phyloP scores from a whole-genome alignment of 2,888 invertebrate species.

The Sesia bembeciformis region DNA sequence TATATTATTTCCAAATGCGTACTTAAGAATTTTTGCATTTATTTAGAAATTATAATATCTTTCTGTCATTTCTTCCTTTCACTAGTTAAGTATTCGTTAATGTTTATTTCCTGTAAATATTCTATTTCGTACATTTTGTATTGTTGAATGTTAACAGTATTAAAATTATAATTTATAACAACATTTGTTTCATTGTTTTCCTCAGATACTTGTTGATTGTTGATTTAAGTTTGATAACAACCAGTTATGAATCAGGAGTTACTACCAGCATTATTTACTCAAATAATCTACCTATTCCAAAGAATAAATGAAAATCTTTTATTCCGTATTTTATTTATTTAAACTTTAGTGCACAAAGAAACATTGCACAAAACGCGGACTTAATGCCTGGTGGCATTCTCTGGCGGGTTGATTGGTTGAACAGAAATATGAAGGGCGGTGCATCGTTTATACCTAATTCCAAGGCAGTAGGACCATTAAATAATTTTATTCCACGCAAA shows the following conservation, averaged over 20 bases:
- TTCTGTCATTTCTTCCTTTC: not conserved
- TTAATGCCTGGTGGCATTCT: too few species aligned
- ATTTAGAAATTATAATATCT: not conserved
- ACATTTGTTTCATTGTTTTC: not conserved
- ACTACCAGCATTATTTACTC: too few species aligned
- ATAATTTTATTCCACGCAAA: not conserved
- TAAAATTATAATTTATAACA: constrained; percentile 42
- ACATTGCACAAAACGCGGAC: too few species aligned
- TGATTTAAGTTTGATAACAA: too few species aligned
- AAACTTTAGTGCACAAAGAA: too few species aligned
- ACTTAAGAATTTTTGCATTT: not conserved
- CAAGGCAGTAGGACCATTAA: constrained; percentile 1
- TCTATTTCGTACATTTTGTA: constrained; percentile 57
- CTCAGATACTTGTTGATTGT: not conserved
- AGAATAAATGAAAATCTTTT: too few species aligned
- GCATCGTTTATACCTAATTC: too few species aligned
- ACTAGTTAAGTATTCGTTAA: not conserved
- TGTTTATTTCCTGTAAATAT: not conserved
- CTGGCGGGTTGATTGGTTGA: too few species aligned
- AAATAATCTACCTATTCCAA: too few species aligned
- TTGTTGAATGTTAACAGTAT: constrained; percentile 73
- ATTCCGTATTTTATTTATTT: too few species aligned
- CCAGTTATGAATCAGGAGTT: too few species aligned
- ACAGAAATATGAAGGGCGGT: too few species aligned
- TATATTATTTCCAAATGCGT: not conserved